Evolutionary conservation across 2,797 vertebrate genomes (phyloP).

Genomic region (Melanitta fusca): DNA sequence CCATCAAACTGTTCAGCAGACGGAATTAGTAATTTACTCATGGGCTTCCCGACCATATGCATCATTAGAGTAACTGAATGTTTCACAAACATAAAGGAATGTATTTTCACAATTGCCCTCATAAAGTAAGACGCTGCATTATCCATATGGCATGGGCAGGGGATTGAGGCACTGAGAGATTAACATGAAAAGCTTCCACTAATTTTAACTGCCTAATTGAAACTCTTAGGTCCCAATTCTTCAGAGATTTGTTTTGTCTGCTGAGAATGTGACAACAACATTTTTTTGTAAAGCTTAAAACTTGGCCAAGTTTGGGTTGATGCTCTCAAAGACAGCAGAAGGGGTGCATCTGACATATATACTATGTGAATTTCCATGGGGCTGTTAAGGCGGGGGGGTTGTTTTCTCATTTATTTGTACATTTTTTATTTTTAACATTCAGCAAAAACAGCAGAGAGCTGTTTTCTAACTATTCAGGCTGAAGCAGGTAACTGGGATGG

Average conservation of each 20-base stretch:
- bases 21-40: neutral
- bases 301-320: neutral
- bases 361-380: neutral
- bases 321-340: neutral
- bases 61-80: constrained; percentile 28
- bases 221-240: neutral
- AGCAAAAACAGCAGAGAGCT: neutral
- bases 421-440: neutral
- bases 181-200: neutral
- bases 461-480: neutral
- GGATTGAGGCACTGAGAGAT: neutral
- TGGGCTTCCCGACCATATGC: neutral
- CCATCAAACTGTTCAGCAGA: constrained; percentile 7
- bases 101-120: constrained; percentile 23
- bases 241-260: neutral
- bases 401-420: neutral
- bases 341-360: neutral
- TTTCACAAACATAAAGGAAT: constrained; percentile 44
- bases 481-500: neutral
- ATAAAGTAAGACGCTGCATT: neutral
- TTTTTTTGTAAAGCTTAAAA: neutral
- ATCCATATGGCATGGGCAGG: neutral
- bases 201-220: constrained; percentile 21
- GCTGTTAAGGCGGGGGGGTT: neutral
- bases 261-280: neutral